phyloP scores from a whole-genome alignment of 2,888 invertebrate species.

The Orthosia cruda region DNA sequence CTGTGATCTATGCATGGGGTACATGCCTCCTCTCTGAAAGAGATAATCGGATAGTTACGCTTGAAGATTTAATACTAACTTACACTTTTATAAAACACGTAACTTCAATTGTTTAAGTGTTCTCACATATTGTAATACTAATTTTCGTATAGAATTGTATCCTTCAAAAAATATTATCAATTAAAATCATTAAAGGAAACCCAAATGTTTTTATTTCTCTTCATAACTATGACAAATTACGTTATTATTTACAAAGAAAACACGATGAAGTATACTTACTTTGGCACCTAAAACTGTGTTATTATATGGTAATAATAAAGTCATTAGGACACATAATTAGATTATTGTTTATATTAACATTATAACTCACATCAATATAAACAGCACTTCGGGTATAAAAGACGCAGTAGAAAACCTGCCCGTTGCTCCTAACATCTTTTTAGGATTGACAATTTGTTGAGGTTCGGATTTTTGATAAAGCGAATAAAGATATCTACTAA shows the following conservation, averaged over 20 bases:
- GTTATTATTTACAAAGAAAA: not conserved
- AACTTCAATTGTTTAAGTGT: too few relatives aligned
- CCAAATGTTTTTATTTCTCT: constrained; percentile 11
- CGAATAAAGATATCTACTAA: not conserved
- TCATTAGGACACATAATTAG: constrained; percentile 2
- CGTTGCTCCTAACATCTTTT: not conserved
- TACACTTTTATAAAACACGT: too few relatives aligned
- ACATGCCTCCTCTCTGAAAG: too few relatives aligned
- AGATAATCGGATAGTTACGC: too few relatives aligned
- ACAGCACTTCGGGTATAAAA: not conserved
- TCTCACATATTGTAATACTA: too few relatives aligned
- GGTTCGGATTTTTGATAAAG: not conserved
- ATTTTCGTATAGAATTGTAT: too few relatives aligned
- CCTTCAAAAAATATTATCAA: too few relatives aligned
- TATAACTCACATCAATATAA: not conserved
- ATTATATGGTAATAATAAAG: constrained; percentile 27
- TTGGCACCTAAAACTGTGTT: constrained; percentile 5
- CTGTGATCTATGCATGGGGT: too few relatives aligned
- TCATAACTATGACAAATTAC: not conserved
- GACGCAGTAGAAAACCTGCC: not conserved
- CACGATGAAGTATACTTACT: not conserved
- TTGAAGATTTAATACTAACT: too few relatives aligned
- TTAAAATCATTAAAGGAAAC: not conserved
- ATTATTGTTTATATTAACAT: not conserved
- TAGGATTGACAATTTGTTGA: not conserved